Percentiles rank a stretch among this genome's conserved stretches.
These are phyloP conservation scores for Drosophila bocki DNA, from an alignment of 1,140 invertebrate species.

Conservation along the genomic window DNA sequence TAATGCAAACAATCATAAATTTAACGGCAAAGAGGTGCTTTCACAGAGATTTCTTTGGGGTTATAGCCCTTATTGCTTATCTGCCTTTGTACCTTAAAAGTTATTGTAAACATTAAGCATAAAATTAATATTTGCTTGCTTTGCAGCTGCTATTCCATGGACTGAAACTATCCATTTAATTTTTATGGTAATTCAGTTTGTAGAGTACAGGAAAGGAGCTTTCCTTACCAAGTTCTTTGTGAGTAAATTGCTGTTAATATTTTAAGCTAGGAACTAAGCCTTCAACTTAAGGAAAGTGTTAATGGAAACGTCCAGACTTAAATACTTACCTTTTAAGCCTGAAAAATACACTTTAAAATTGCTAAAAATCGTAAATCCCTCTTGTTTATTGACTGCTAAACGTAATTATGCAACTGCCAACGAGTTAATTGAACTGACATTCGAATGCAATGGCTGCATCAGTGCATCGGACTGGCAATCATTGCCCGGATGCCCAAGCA, in stretches of 20 bases:
- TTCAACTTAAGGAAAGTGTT: background rate
- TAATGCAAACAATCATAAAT: conserved; percentile 72
- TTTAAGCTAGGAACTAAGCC: background rate
- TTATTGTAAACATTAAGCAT: conserved; percentile 31
- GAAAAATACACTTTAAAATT: background rate
- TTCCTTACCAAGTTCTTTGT: background rate
- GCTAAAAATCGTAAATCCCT: background rate
- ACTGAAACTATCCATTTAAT: conserved; percentile 2
- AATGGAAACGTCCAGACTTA: background rate
- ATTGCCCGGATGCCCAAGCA: conserved; percentile 39
- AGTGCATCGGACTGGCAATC: conserved; percentile 56
- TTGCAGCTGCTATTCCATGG: conserved; percentile 37
- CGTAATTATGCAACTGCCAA: conserved; percentile 11
- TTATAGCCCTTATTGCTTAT: conserved; percentile 6
- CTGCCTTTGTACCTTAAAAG: conserved; percentile 3
- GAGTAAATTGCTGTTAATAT: background rate
- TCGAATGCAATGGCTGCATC: conserved; percentile 15
- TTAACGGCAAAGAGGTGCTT: conserved; percentile 17
- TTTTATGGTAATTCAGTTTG: background rate
- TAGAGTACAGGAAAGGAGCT: background rate
- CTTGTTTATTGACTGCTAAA: background rate
- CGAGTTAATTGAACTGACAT: conserved; percentile 29
- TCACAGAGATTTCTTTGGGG: conserved; percentile 8
- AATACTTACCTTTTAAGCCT: background rate
- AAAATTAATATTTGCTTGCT: conserved; percentile 59